Base-by-base conservation (phyloP, 2,797 vertebrate genomes). In the Girardinus metallicus region DNA sequence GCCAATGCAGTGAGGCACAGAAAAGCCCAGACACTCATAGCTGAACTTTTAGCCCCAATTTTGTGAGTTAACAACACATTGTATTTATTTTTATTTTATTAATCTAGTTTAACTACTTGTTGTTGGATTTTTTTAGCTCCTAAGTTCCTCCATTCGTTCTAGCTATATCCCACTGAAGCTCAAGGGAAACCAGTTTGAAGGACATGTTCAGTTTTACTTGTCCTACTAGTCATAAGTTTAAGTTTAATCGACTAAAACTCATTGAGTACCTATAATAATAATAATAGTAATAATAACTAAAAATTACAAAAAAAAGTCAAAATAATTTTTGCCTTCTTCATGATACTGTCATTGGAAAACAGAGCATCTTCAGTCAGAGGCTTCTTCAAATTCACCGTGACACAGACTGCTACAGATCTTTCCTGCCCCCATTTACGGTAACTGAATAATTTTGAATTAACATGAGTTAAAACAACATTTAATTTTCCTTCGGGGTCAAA, bases 261-360 rank as follows among this genome's bases (percentile, higher is more conserved):
- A 81, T 64, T 43, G 31, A 82, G 49, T 72, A 43, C n/a, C 36
- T 44, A n/a, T 12, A 55, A 51, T 62, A 13, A 43, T 7, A 47
- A 47, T 47, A 46, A 47, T 43, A 43, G 10, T 43, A 41, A 46
- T 76, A 76, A 74, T 10, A 49, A 70, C 36, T 83, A 71, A 79
- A 77, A 76, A 53, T 39, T 74, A 72, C 49, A 80, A 44, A 43
- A 76, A 85, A 51, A 12, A 62, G 8, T 57, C 43, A 53, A 82
- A 85, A 66, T 29, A 34, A 29, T 55, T 53, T 85, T 75, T 0
- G 8, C 8, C 49, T 51, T 51, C 49, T 23, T 51, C 21, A 51
- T 23, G 21, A 51, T 51, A 51, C 23, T 51, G 21, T 51, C 21
- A 51, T 9, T 9, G 21, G 23, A 23, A 51, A 23, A 23, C 49